Conservation (phyloP, 2,888 invertebrate species). For the Criorhina ranunculi region DNA sequence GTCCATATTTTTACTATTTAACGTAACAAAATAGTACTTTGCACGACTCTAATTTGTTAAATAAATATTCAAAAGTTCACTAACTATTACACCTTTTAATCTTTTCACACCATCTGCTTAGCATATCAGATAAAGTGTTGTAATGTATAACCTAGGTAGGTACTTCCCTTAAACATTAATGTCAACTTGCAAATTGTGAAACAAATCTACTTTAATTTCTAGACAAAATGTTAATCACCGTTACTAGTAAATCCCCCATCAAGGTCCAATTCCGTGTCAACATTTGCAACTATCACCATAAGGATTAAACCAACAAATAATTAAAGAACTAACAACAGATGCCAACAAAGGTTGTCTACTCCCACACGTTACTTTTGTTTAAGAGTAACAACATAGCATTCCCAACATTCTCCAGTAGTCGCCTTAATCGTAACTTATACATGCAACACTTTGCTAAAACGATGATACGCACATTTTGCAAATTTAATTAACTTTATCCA, state of each 20-base stretch:
- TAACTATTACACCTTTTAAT: too few relatives aligned
- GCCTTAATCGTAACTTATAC: conserved; percentile 27
- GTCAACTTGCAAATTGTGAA: not conserved
- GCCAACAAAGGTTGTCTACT: not conserved
- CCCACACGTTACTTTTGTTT: not conserved
- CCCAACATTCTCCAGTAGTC: not conserved
- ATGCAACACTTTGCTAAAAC: conserved; percentile 42
- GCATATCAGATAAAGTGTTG: too few relatives aligned
- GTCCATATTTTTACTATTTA: too few relatives aligned
- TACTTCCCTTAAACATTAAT: too few relatives aligned
- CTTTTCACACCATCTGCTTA: too few relatives aligned
- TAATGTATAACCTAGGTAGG: too few relatives aligned
- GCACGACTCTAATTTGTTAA: too few relatives aligned
- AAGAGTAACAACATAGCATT: not conserved
- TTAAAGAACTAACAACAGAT: conserved; percentile 45
- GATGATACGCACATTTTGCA: conserved; percentile 50
- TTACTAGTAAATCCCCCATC: not conserved
- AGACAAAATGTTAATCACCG: not conserved
- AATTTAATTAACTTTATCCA: conserved; percentile 51
- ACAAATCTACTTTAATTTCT: not conserved
- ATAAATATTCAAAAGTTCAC: too few relatives aligned
- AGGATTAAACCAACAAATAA: conserved; percentile 20
- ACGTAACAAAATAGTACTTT: too few relatives aligned
- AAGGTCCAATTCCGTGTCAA: not conserved
- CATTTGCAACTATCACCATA: not conserved